These are phyloP conservation scores for Oryzias woworae DNA, from an alignment of 2,113 vertebrate species.

Conservation along the genomic window DNA sequence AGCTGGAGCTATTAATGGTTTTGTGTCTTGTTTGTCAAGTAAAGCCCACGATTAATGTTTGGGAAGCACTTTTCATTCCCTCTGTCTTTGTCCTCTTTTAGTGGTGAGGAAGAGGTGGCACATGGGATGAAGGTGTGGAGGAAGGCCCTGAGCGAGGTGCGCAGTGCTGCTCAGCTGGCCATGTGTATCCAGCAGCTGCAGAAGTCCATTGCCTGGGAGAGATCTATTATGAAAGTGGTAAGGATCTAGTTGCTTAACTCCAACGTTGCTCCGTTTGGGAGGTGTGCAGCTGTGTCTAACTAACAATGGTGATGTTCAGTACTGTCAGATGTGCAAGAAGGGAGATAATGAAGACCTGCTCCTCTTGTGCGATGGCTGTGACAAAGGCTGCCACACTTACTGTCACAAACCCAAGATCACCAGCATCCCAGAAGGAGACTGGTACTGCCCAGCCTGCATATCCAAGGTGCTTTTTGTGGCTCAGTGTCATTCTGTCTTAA, in stretches of 20 bases:
- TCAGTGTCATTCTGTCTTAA: neutral
- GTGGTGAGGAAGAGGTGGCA: constrained; percentile 96
- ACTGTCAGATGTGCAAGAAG: constrained; percentile 97
- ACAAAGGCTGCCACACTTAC: constrained; percentile 98
- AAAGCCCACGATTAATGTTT: neutral
- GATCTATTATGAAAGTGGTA: constrained; percentile 99
- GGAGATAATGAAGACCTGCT: constrained; percentile 98
- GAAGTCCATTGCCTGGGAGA: constrained; percentile 99
- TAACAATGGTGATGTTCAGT: constrained; percentile 78
- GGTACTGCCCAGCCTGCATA: constrained; percentile 99
- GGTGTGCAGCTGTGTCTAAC: constrained; percentile 15
- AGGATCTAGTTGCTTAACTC: constrained; percentile 49
- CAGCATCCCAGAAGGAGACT: constrained; percentile 95
- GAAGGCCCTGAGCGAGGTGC: constrained; percentile 90
- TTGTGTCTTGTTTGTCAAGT: constrained; percentile 49
- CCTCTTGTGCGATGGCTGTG: constrained; percentile 95
- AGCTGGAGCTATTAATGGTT: constrained; percentile 59
- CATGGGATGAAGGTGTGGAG: constrained; percentile 97
- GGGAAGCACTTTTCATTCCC: constrained; percentile 14
- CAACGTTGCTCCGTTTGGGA: neutral
- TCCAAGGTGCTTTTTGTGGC: constrained; percentile 82
- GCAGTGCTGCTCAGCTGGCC: constrained; percentile 94
- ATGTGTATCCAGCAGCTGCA: constrained; percentile 98
- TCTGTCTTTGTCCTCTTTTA: constrained; percentile 65
- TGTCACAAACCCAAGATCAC: constrained; percentile 98